Conservation (phyloP, 92 coral and sea anemone species). For the Anthopleura xanthogrammica region DNA sequence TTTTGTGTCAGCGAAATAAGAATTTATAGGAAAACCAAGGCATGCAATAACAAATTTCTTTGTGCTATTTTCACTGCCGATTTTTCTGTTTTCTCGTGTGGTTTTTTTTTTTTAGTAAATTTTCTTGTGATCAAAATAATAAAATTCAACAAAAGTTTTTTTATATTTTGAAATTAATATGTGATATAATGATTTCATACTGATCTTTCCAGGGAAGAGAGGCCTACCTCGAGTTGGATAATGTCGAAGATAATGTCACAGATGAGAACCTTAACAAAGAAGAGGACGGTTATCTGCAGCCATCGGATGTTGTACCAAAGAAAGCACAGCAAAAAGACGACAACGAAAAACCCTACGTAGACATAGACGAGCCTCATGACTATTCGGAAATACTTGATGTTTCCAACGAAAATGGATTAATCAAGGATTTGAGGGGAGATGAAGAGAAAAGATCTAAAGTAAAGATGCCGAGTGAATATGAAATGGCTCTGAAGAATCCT, state of each 20-base stretch:
- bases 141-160: too few relatives aligned
- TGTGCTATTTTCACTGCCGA: too few relatives aligned
- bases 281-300: constrained; percentile 33
- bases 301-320: constrained; percentile 20
- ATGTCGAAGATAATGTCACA: constrained; percentile 24
- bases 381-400: constrained; percentile 17
- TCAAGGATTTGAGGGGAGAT: constrained; percentile 1
- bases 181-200: background rate
- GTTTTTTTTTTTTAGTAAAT: too few relatives aligned
- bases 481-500: constrained; percentile 17
- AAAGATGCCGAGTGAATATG: constrained; percentile 20
- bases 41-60: too few relatives aligned
- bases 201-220: constrained; percentile 32
- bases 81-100: too few relatives aligned
- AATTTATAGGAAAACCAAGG: too few relatives aligned
- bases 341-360: background rate
- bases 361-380: constrained; percentile 21
- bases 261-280: constrained; percentile 19
- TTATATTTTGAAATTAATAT: too few relatives aligned
- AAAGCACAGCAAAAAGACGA: background rate
- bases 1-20: too few relatives aligned
- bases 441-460: background rate
- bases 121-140: too few relatives aligned
- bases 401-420: background rate
- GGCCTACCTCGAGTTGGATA: constrained; percentile 39